These are phyloP conservation scores for Drosophila teissieri DNA, from an alignment of 1,140 invertebrate species.

Conservation along the genomic window DNA sequence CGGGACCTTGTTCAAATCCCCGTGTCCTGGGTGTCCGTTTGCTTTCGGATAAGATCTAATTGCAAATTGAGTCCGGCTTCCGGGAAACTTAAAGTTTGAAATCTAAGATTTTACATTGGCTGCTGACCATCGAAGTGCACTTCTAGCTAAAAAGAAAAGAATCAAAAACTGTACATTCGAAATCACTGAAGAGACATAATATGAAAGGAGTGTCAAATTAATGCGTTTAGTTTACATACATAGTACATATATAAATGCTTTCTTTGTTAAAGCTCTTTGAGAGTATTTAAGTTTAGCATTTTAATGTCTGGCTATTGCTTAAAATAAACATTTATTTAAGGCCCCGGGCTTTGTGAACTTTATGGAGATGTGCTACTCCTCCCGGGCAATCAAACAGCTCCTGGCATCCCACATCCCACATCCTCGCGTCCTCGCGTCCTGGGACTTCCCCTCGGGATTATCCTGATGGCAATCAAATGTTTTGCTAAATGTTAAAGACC, in stretches of 20 bases:
- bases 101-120: slow-evolving; percentile 1
- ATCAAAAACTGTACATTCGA: background rate
- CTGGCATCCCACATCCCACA: background rate
- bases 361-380: slow-evolving; percentile 36
- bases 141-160: background rate
- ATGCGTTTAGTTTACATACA: background rate
- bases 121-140: background rate
- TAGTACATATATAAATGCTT: no score
- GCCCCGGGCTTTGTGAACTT: slow-evolving; percentile 5
- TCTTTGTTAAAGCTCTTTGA: background rate
- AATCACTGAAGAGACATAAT: background rate
- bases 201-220: no score
- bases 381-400: slow-evolving; percentile 22
- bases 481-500: slow-evolving; percentile 47
- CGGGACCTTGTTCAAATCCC: slow-evolving; percentile 47
- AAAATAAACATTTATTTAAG: slow-evolving; percentile 37
- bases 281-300: background rate
- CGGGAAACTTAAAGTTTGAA: slow-evolving; percentile 16
- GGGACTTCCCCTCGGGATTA: slow-evolving; percentile 1
- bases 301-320: background rate
- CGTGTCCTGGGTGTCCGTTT: slow-evolving; percentile 11
- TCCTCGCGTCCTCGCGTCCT: slow-evolving; percentile 1
- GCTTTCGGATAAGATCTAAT: slow-evolving; percentile 65
- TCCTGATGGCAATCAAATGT: slow-evolving; percentile 53
- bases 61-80: slow-evolving; percentile 53